A percentile compares a stretch with the other conserved stretches of the same genome.
phyloP scores from a whole-genome alignment of 2,113 vertebrate species.

The Mesoclemmys tuberculata region DNA sequence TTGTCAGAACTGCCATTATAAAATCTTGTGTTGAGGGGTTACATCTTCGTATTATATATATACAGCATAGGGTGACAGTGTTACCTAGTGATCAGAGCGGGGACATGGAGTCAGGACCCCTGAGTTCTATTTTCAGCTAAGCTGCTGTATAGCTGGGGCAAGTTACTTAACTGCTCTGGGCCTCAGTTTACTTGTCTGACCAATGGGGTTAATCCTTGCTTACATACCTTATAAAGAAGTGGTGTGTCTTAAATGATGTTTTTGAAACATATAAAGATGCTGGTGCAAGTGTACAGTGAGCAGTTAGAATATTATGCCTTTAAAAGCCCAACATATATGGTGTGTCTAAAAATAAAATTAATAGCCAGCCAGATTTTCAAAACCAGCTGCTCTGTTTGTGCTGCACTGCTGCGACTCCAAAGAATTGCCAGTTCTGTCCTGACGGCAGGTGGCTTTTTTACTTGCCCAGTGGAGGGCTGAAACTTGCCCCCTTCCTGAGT shows the following conservation, averaged over 20 bases:
- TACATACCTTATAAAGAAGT: not conserved
- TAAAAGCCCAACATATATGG: not conserved
- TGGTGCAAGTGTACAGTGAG: not conserved
- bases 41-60: not conserved
- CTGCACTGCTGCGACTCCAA: not conserved
- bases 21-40: not conserved
- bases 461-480: not conserved
- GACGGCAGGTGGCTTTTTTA: not conserved
- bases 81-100: not conserved
- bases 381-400: not conserved
- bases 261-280: not conserved
- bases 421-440: not conserved
- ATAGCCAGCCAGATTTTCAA: not conserved
- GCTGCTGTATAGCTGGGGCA: not conserved
- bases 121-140: not conserved
- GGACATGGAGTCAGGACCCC: not conserved
- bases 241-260: not conserved
- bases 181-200: not conserved
- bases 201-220: no score
- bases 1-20: fast-evolving
- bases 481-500: not conserved
- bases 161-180: not conserved
- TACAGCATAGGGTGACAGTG: not conserved
- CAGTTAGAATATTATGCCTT: not conserved
- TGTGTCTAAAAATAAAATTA: not conserved